Percentiles rank a stretch among this genome's conserved stretches.
phyloP scores from a whole-genome alignment of 1,140 invertebrate genomes.

The Drosophila neocordata region DNA sequence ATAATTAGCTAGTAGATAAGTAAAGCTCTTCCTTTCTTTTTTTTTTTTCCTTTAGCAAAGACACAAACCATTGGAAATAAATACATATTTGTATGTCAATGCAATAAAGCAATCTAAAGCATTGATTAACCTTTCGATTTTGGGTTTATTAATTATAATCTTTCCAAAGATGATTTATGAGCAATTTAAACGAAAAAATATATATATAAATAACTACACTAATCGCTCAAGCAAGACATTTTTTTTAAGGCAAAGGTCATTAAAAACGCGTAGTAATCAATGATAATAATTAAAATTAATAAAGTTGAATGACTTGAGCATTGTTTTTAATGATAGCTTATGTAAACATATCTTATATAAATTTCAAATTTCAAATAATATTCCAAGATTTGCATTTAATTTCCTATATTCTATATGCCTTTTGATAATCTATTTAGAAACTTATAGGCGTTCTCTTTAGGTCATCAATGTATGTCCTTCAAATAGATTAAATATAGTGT shows the following conservation, averaged over 20 bases:
- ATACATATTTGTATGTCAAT: no score
- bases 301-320: not conserved
- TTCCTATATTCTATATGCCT: no score
- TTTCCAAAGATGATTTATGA: not conserved
- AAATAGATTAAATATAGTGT: no score
- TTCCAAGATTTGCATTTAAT: no score
- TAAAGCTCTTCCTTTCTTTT: not conserved
- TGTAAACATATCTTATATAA: no score
- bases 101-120: no score
- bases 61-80: not conserved
- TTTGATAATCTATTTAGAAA: no score
- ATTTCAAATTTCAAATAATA: no score
- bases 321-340: no score
- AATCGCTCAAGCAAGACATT: not conserved
- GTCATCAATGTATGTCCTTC: no score
- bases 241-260: constrained; percentile 3
- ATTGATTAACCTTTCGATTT: not conserved
- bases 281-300: not conserved
- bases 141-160: not conserved
- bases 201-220: not conserved
- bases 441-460: no score
- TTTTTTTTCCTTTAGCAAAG: not conserved
- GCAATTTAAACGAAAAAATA: not conserved
- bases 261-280: not conserved
- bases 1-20: not conserved